Percentiles rank a stretch among this genome's conserved stretches.
These are phyloP conservation scores for Eucidaris tribuloides DNA, from an alignment of 35 echinoderm and acorn worm species.

Conservation along the genomic window DNA sequence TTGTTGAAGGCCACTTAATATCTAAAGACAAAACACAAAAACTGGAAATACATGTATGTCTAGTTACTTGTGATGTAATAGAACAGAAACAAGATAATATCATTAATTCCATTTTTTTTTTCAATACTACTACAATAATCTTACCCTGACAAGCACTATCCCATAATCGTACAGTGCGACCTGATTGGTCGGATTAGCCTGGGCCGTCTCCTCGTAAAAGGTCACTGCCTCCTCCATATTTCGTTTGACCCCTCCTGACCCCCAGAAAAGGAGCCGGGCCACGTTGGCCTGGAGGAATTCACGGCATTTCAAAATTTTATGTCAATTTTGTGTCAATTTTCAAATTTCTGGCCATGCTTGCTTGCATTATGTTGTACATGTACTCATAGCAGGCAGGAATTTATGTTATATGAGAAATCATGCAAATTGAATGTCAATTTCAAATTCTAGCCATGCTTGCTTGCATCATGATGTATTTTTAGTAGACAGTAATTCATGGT, in stretches of 20 bases:
- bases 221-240: slow-evolving; percentile 73
- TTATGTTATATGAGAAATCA: neutral
- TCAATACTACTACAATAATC: no score
- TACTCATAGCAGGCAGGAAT: neutral
- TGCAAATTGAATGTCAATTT: neutral
- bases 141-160: slow-evolving; percentile 78
- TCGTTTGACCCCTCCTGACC: slow-evolving; percentile 64
- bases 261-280: slow-evolving; percentile 84
- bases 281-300: slow-evolving; percentile 51
- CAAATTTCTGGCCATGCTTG: no score
- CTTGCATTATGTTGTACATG: neutral
- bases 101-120: no score
- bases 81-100: no score
- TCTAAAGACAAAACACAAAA: no score
- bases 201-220: slow-evolving; percentile 70
- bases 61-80: no score
- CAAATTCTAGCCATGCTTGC: neutral
- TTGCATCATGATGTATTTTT: no score
- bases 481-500: no score
- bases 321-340: neutral
- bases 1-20: no score
- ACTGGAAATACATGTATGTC: no score
- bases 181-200: slow-evolving; percentile 50
- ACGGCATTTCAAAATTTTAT: neutral
- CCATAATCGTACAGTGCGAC: slow-evolving; percentile 85